phyloP scores from a whole-genome alignment of 2,888 invertebrate genomes.

The Drosophila mettleri region DNA sequence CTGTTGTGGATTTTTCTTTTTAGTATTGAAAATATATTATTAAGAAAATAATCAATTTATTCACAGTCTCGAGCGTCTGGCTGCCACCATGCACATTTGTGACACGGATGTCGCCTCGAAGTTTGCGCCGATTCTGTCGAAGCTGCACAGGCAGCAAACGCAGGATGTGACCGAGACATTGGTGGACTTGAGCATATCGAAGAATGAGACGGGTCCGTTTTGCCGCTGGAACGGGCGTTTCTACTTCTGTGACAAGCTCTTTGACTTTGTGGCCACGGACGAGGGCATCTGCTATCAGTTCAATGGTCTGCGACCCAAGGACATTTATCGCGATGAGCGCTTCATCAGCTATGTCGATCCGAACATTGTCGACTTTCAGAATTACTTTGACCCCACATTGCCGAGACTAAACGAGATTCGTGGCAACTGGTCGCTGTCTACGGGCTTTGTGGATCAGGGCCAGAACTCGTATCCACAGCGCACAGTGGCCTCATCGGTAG shows the following conservation, averaged over 20 bases:
- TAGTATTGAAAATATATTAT: neutral
- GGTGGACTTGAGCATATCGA: slow-evolving; percentile 76
- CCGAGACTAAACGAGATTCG: slow-evolving; percentile 62
- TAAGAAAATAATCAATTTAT: neutral
- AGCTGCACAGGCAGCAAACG: slow-evolving; percentile 11
- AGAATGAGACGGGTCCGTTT: slow-evolving; percentile 81
- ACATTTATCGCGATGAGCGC: slow-evolving; percentile 80
- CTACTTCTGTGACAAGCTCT: slow-evolving; percentile 81
- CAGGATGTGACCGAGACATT: slow-evolving; percentile 67
- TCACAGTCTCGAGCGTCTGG: slow-evolving; percentile 72
- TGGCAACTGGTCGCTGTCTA: slow-evolving; percentile 87
- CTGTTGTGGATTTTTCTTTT: neutral
- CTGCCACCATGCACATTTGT: slow-evolving; percentile 82
- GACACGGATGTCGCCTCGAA: slow-evolving; percentile 76
- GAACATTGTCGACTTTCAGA: slow-evolving; percentile 74
- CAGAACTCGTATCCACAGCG: slow-evolving; percentile 89
- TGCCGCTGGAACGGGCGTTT: slow-evolving; percentile 83
- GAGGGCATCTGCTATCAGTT: slow-evolving; percentile 84
- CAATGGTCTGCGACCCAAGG: slow-evolving; percentile 79
- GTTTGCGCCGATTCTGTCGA: slow-evolving; percentile 68
- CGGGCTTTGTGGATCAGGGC: slow-evolving; percentile 87
- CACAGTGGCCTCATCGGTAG: slow-evolving; percentile 88
- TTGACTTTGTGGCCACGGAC: slow-evolving; percentile 82
- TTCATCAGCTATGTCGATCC: slow-evolving; percentile 76
- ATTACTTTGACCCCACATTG: slow-evolving; percentile 60